A percentile compares a stretch with the other conserved stretches of the same genome.
phyloP scores from a whole-genome alignment of 2,888 invertebrate genomes.

The Ophioninae sp. region DNA sequence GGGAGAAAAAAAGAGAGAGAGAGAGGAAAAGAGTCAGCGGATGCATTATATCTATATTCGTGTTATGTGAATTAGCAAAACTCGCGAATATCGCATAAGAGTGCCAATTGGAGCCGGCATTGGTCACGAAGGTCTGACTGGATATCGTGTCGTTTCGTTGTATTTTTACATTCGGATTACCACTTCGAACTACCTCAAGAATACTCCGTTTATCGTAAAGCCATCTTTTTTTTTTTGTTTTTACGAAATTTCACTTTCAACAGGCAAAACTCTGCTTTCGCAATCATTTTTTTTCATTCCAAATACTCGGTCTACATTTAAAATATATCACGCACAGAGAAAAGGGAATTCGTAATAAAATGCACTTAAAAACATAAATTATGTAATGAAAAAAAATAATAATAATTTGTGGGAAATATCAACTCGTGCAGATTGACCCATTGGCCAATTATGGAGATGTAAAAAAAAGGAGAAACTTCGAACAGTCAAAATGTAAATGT shows the following conservation, averaged over 20 bases:
- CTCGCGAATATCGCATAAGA: slow-evolving; percentile 41
- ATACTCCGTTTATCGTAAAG: slow-evolving; percentile 1
- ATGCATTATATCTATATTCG: slow-evolving; percentile 16
- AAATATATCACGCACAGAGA: not conserved
- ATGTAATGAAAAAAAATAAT: not conserved
- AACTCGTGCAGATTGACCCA: not conserved
- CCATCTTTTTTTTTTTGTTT: slow-evolving; percentile 12
- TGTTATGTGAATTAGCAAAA: slow-evolving; percentile 42
- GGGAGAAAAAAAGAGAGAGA: not conserved
- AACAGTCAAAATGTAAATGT: not conserved
- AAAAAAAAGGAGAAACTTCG: not conserved
- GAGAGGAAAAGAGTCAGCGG: not conserved
- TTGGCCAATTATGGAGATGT: not conserved
- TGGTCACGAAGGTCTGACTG: slow-evolving; percentile 36
- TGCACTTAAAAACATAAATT: not conserved
- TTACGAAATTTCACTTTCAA: not conserved
- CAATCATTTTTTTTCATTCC: not conserved
- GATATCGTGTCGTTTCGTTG: slow-evolving; percentile 2
- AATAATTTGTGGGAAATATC: not conserved
- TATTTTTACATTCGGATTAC: slow-evolving; percentile 2
- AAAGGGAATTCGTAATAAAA: not conserved
- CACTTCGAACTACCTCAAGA: not conserved
- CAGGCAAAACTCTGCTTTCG: not conserved
- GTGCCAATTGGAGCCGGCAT: slow-evolving; percentile 47
- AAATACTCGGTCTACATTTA: not conserved